A percentile compares a stretch with the other conserved stretches of the same genome.
phyloP scores from a whole-genome alignment of 2,113 vertebrate species.

The Syrmaticus mikado region DNA sequence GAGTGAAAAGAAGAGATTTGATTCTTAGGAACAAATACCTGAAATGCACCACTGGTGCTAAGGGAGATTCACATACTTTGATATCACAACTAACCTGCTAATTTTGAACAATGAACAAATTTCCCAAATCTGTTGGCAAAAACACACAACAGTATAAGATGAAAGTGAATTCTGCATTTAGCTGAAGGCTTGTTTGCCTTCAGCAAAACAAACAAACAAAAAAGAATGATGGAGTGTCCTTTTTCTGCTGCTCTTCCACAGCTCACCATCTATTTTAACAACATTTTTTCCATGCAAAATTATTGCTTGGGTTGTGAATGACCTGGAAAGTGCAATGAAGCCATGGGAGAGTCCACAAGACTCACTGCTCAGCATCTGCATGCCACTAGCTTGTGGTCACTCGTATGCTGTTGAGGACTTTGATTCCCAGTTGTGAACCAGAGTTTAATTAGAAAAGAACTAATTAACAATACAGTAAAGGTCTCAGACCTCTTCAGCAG shows the following conservation, averaged over 20 bases:
- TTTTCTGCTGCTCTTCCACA: not conserved
- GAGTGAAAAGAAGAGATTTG: not conserved
- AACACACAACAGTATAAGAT: not conserved
- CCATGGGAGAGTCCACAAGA: not conserved
- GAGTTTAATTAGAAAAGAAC: not conserved
- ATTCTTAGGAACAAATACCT: not conserved
- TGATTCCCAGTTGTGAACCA: not conserved
- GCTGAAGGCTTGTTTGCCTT: not conserved
- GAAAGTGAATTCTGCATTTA: not conserved
- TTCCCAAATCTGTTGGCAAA: slow-evolving; percentile 1
- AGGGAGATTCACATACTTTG: not conserved
- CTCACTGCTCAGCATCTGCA: not conserved
- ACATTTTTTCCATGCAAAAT: not conserved
- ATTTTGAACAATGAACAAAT: not conserved
- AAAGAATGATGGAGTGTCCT: rapidly evolving
- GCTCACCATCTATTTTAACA: not conserved
- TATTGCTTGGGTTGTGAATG: not conserved
- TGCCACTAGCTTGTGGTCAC: not conserved
- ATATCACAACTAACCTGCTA: not conserved
- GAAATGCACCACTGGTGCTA: not conserved
- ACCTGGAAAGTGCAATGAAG: not conserved
- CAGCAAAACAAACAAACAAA: not conserved
- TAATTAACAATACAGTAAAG: slow-evolving; percentile 13
- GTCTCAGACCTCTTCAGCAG: slow-evolving; percentile 33
- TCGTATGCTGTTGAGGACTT: not conserved